phyloP scores from a whole-genome alignment of 2,888 invertebrate species.

The Xestia rhomboidea region DNA sequence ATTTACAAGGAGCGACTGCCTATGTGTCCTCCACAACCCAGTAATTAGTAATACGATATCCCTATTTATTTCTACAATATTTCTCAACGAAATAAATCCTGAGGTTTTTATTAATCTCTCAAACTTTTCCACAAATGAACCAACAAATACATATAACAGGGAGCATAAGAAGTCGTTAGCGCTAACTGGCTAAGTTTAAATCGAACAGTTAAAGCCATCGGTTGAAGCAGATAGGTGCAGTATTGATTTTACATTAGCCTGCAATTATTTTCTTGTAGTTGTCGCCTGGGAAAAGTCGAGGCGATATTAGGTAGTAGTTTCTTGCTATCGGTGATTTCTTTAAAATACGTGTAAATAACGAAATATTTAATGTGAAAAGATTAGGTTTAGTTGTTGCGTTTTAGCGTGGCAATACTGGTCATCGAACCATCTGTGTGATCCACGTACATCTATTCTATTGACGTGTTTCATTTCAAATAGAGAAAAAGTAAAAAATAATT shows the following conservation, averaged over 20 bases:
- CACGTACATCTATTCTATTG: neutral
- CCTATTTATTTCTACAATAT: too few relatives aligned
- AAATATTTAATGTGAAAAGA: neutral
- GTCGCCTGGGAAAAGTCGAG: slow-evolving; percentile 29
- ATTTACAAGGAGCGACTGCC: too few relatives aligned
- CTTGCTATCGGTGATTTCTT: neutral
- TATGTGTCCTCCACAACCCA: too few relatives aligned
- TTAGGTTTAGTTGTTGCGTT: neutral
- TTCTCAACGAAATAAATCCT: neutral
- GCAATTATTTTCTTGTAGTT: slow-evolving; percentile 59
- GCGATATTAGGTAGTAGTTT: neutral
- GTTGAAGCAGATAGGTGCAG: slow-evolving; percentile 50
- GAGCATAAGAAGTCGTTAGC: slow-evolving; percentile 57
- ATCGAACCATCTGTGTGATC: neutral
- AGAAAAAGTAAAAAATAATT: too few relatives aligned
- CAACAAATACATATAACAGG: slow-evolving; percentile 10
- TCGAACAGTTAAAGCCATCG: slow-evolving; percentile 55
- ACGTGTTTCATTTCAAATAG: neutral
- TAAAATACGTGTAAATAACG: neutral
- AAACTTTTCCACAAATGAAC: slow-evolving; percentile 27
- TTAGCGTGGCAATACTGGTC: neutral
- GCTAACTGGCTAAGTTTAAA: slow-evolving; percentile 59
- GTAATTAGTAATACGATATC: too few relatives aligned
- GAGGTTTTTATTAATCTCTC: neutral
- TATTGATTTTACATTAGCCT: slow-evolving; percentile 67